Evolutionary conservation across 2,113 vertebrate genomes (phyloP).

Genomic region (Hippocampus mohnikei): DNA sequence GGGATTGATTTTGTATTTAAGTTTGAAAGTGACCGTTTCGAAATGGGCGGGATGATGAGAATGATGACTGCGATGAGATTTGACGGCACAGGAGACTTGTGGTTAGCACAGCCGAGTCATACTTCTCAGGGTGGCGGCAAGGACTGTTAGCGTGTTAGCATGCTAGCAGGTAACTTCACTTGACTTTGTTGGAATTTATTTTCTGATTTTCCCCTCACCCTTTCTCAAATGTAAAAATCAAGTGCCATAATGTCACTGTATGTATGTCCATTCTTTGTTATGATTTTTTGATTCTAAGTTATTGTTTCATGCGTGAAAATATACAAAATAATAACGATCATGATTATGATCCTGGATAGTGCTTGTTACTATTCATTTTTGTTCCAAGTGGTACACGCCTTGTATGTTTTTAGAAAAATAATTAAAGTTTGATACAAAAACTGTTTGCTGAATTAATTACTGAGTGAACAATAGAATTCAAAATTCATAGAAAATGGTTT

Average conservation of each 20-base stretch:
- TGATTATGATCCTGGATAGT: neutral
- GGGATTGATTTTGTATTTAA: no score
- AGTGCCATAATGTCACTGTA: constrained; percentile 34
- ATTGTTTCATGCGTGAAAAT: constrained; percentile 11
- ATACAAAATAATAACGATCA: constrained; percentile 4
- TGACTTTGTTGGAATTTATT: constrained; percentile 12
- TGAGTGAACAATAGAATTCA: neutral
- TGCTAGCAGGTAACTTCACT: neutral
- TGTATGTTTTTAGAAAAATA: constrained; percentile 49
- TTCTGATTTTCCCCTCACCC: neutral
- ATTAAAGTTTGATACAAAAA: constrained; percentile 18
- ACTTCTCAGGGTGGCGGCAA: no score
- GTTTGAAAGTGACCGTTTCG: no score
- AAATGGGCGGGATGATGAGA: no score
- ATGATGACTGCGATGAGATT: no score
- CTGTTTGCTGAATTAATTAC: neutral
- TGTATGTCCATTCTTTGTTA: constrained; percentile 26
- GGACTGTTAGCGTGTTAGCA: no score
- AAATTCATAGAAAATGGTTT: neutral
- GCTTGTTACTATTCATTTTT: constrained; percentile 1
- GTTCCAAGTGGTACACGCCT: constrained; percentile 22
- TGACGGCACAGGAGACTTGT: no score
- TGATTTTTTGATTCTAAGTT: constrained; percentile 32
- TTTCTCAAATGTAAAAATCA: constrained; percentile 15
- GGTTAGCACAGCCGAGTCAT: no score